Percentiles rank a stretch among this genome's conserved stretches.
These are phyloP conservation scores for Cladorhizidae sp. DNA, from an alignment of 37 sponge, comb jelly and placozoan genomes.

Conservation along the genomic window DNA sequence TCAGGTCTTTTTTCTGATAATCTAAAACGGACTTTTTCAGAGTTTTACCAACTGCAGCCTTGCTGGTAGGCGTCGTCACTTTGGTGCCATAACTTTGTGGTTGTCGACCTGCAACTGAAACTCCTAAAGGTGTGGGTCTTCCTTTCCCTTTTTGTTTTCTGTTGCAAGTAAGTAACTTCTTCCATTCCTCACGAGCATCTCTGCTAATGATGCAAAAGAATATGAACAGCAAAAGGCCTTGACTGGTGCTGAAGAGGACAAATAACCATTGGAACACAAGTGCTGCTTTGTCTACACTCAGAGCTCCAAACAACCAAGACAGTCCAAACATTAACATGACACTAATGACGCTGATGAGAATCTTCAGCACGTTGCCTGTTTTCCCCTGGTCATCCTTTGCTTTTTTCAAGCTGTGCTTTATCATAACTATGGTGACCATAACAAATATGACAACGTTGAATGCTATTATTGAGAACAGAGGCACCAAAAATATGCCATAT, in stretches of 20 bases:
- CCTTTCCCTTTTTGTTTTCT: background rate
- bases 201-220: conserved; percentile 58
- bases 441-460: conserved; percentile 60
- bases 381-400: background rate
- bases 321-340: conserved; percentile 56
- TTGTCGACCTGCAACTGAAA: background rate
- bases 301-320: conserved; percentile 65
- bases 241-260: conserved; percentile 39
- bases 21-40: background rate
- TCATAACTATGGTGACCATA: conserved; percentile 22
- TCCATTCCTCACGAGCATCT: conserved; percentile 57
- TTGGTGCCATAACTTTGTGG: background rate
- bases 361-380: conserved; percentile 2
- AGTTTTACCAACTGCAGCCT: background rate
- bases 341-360: conserved; percentile 25
- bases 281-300: conserved; percentile 25
- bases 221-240: conserved; percentile 60
- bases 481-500: conserved; percentile 54
- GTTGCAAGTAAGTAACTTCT: conserved; percentile 22
- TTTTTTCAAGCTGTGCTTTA: conserved; percentile 29
- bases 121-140: background rate
- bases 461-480: conserved; percentile 28
- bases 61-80: conserved; percentile 1
- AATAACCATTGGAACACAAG: conserved; percentile 52
- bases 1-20: background rate